Evolutionary conservation across 64 coral and sea anemone genomes (phyloP).

Genomic region (Trachythela sp.): DNA sequence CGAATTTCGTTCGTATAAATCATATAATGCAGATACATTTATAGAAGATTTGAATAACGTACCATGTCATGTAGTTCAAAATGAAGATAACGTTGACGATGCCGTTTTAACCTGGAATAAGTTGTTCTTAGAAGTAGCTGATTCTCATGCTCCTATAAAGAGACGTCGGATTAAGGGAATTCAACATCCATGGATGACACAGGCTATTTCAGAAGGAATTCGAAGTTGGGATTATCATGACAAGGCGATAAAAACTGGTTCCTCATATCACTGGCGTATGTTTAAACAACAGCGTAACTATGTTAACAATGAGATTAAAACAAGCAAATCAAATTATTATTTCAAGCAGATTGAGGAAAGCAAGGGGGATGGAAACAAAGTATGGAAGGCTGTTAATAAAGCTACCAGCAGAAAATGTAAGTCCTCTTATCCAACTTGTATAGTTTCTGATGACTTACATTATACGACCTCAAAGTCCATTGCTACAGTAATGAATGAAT

Average conservation of each 20-base stretch:
- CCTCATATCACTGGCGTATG: not conserved
- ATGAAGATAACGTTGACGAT: not conserved
- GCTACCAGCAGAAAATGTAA: no score
- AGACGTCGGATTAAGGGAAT: not conserved
- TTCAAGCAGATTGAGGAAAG: not conserved
- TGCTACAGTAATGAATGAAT: no score
- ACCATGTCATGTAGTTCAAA: not conserved
- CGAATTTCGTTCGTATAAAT: not conserved
- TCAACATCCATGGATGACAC: conserved; percentile 12
- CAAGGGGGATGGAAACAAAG: not conserved
- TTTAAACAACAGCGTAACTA: not conserved
- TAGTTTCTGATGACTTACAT: no score
- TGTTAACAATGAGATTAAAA: conserved; percentile 7
- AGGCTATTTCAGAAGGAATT: not conserved
- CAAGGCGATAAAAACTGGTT: not conserved
- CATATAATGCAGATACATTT: not conserved
- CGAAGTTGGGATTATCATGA: not conserved
- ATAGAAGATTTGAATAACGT: not conserved
- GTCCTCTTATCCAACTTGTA: no score
- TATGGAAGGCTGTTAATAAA: conserved; percentile 31
- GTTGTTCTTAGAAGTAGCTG: not conserved
- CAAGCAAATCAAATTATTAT: not conserved
- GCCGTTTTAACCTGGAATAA: not conserved
- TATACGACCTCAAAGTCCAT: no score
- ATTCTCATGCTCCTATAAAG: not conserved